Percentiles rank a stretch among this genome's conserved stretches.
Conservation (phyloP, 2,113 vertebrate species). For the Menura novaehollandiae region DNA sequence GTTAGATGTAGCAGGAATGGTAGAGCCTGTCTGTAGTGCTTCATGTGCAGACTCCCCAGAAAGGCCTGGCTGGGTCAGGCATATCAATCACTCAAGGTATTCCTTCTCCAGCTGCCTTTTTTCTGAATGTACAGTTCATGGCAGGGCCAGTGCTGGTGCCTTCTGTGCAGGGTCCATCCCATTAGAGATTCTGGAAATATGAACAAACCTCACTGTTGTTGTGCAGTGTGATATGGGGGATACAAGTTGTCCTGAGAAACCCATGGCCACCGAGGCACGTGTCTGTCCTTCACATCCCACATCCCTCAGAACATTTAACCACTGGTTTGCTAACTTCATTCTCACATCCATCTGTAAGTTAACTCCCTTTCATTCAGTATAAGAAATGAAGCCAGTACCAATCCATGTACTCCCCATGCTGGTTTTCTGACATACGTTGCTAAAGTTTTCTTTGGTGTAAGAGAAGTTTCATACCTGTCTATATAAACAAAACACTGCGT, state of each 20-base stretch:
- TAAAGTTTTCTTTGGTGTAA: neutral
- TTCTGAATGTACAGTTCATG: neutral
- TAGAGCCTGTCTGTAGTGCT: neutral
- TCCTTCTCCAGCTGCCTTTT: neutral
- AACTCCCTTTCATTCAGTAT: neutral
- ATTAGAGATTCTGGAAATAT: neutral
- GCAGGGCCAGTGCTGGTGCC: neutral
- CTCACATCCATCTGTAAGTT: neutral
- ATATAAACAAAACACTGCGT: neutral
- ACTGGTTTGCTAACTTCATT: neutral
- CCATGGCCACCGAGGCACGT: fast-evolving
- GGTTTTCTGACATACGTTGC: neutral
- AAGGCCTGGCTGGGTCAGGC: neutral
- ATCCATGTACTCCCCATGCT: neutral
- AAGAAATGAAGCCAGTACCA: neutral
- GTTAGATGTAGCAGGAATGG: neutral
- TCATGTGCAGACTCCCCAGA: neutral
- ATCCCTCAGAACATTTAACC: neutral
- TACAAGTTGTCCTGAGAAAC: neutral
- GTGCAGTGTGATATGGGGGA: neutral
- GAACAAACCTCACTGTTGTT: neutral
- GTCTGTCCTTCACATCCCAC: neutral
- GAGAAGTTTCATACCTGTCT: neutral
- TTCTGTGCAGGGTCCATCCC: neutral
- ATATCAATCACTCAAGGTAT: neutral